Evolutionary conservation across 2,797 vertebrate genomes (phyloP).

Genomic region (Epinephelus awoara): DNA sequence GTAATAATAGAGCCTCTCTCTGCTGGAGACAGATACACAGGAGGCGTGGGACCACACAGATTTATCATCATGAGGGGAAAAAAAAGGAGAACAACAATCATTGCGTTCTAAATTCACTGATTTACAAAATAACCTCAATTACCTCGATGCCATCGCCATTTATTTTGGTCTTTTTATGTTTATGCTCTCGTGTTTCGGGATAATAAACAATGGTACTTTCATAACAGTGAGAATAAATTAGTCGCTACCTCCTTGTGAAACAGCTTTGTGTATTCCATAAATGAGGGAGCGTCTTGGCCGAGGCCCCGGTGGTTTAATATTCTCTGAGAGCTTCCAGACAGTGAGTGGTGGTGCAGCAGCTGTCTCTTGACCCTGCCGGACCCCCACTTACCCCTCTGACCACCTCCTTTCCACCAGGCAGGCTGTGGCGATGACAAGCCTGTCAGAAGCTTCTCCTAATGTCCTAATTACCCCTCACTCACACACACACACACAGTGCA

Average conservation of each 20-base stretch:
- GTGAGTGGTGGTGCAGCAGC: conserved; percentile 83
- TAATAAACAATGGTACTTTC: conserved; percentile 51
- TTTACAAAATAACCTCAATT: conserved; percentile 77
- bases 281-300: conserved; percentile 73
- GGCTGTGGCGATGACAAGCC: conserved; percentile 85
- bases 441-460: conserved; percentile 86
- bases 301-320: conserved; percentile 80
- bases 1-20: conserved; percentile 73
- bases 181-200: conserved; percentile 65
- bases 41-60: conserved; percentile 59
- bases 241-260: conserved; percentile 48
- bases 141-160: conserved; percentile 55
- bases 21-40: conserved; percentile 57
- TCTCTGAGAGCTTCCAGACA: conserved; percentile 85
- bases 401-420: conserved; percentile 80
- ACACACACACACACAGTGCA: conserved; percentile 30
- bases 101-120: conserved; percentile 56
- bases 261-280: conserved; percentile 70
- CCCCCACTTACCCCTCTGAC: conserved; percentile 81
- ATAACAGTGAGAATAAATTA: conserved; percentile 70
- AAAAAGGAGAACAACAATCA: conserved; percentile 49
- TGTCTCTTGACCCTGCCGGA: conserved; percentile 82
- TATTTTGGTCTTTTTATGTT: conserved; percentile 68
- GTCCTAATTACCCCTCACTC: conserved; percentile 84
- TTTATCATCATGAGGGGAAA: conserved; percentile 60